These are phyloP conservation scores for Chrysomela aeneicollis DNA, from an alignment of 2,888 invertebrate genomes.

Conservation along the genomic window DNA sequence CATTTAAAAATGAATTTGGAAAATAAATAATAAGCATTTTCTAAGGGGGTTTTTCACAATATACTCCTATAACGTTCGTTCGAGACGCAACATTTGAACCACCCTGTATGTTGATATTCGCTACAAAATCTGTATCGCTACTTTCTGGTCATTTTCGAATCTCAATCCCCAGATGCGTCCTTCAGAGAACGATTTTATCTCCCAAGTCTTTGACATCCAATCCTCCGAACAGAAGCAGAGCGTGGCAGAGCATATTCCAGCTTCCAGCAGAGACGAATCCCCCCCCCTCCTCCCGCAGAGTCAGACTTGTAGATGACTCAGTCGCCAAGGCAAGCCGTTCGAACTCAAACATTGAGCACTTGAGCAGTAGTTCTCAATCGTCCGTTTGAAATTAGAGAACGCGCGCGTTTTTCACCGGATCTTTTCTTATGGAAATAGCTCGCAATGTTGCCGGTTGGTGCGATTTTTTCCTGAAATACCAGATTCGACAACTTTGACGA, in stretches of 20 bases:
- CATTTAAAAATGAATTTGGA: too few relatives aligned
- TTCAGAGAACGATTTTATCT: not conserved
- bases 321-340: not conserved
- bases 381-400: constrained; percentile 14
- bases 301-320: not conserved
- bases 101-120: too few relatives aligned
- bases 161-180: not conserved
- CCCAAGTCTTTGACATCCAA: not conserved
- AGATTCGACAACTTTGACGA: not conserved
- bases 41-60: too few relatives aligned
- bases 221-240: not conserved
- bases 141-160: too few relatives aligned
- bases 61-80: too few relatives aligned
- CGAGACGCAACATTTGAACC: too few relatives aligned
- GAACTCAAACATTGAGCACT: constrained; percentile 6
- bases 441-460: constrained; percentile 6
- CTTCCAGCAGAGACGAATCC: not conserved
- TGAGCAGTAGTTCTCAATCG: constrained; percentile 12
- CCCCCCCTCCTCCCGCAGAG: not conserved
- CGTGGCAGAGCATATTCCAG: too few relatives aligned
- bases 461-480: not conserved
- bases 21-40: too few relatives aligned
- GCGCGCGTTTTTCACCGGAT: not conserved
- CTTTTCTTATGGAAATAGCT: constrained; percentile 7
- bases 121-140: not conserved